A percentile compares a stretch with the other conserved stretches of the same genome.
These are phyloP conservation scores for Diplodus puntazzo DNA, from an alignment of 2,797 vertebrate genomes.

Conservation along the genomic window DNA sequence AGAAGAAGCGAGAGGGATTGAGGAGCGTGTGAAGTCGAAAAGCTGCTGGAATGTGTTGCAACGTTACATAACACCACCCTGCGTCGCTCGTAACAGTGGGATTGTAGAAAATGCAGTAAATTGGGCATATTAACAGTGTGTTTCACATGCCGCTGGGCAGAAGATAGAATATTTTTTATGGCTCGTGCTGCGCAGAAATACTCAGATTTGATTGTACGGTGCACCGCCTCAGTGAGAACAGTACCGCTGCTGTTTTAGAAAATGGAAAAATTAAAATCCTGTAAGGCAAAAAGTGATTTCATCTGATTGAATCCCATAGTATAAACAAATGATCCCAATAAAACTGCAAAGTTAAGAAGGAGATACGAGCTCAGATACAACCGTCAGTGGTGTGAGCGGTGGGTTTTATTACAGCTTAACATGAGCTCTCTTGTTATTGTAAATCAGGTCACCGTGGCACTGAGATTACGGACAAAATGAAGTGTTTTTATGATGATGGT, in stretches of 20 bases:
- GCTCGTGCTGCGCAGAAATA: slow-evolving; percentile 8
- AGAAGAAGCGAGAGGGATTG: slow-evolving; percentile 15
- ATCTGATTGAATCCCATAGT: not conserved
- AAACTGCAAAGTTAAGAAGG: not conserved
- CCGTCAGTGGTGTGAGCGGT: not conserved
- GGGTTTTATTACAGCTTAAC: not conserved
- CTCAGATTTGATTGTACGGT: slow-evolving; percentile 4
- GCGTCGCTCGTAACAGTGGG: slow-evolving; percentile 9
- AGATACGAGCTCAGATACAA: not conserved
- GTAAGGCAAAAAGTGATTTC: not conserved
- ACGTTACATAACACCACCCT: slow-evolving; percentile 19
- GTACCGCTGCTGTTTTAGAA: not conserved
- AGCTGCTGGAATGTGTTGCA: slow-evolving; percentile 43
- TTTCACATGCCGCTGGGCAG: slow-evolving; percentile 35
- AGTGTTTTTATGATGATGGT: not conserved
- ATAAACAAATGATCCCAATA: not conserved
- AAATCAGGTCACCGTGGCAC: not conserved
- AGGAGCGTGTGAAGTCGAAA: slow-evolving; percentile 41
- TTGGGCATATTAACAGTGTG: slow-evolving; percentile 29
- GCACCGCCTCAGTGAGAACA: not conserved
- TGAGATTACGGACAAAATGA: not conserved
- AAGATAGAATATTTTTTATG: slow-evolving; percentile 25
- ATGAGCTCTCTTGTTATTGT: not conserved
- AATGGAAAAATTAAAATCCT: slow-evolving; percentile 3
- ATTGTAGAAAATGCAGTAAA: slow-evolving; percentile 36